A percentile compares a stretch with the other conserved stretches of the same genome.
Conservation (phyloP, 1,140 invertebrate genomes). For the Drosophila suzukii region DNA sequence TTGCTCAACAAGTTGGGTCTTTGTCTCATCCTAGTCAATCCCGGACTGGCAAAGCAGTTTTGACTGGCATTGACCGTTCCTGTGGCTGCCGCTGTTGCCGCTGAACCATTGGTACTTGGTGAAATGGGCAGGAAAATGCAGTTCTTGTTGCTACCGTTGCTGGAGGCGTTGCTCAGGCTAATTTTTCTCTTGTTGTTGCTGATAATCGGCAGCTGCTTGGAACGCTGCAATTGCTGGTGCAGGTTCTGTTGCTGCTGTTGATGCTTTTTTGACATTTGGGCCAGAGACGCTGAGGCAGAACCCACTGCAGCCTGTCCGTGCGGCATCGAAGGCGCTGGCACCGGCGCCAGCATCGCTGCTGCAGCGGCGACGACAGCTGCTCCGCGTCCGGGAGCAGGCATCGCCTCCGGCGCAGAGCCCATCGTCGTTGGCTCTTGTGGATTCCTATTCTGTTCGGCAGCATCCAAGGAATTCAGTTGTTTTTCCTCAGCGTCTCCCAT, state of each 20-base stretch:
- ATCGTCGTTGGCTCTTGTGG: slow-evolving; percentile 60
- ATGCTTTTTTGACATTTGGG: slow-evolving; percentile 83
- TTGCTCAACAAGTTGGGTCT: slow-evolving; percentile 63
- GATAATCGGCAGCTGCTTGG: slow-evolving; percentile 38
- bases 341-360: slow-evolving; percentile 40
- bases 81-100: slow-evolving; percentile 87
- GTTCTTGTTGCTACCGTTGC: slow-evolving; percentile 87
- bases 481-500: slow-evolving; percentile 85
- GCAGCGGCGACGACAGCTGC: slow-evolving; percentile 39
- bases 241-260: slow-evolving; percentile 58
- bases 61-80: slow-evolving; percentile 49
- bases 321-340: slow-evolving; percentile 32
- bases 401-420: slow-evolving; percentile 35
- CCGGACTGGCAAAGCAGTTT: slow-evolving; percentile 93
- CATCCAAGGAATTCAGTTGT: slow-evolving; percentile 84
- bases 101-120: slow-evolving; percentile 85
- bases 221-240: slow-evolving; percentile 37
- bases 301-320: slow-evolving; percentile 66
- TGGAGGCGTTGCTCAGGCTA: slow-evolving; percentile 85
- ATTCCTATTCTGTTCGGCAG: slow-evolving; percentile 80
- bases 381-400: slow-evolving; percentile 49
- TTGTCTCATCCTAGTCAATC: slow-evolving; percentile 88
- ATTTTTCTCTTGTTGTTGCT: slow-evolving; percentile 85
- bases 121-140: slow-evolving; percentile 94
- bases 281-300: slow-evolving; percentile 84